phyloP scores from a whole-genome alignment of 2,113 vertebrate genomes.

The Paraplagusia blochii region DNA sequence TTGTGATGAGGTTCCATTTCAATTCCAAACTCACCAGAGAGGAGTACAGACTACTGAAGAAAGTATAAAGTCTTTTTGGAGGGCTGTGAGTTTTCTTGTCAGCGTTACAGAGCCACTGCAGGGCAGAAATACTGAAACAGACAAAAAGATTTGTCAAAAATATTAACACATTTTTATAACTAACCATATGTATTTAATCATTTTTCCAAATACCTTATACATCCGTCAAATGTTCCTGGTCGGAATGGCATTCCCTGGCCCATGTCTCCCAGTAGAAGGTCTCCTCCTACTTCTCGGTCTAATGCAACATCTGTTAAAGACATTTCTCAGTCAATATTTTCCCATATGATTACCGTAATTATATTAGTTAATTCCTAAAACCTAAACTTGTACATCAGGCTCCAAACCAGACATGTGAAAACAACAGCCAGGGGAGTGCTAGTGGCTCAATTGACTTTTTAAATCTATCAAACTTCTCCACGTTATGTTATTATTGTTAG shows the following conservation, averaged over 20 bases:
- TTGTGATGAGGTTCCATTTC: no score
- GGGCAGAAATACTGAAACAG: constrained; percentile 85
- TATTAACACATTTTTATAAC: background rate
- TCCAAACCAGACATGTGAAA: no score
- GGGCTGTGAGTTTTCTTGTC: constrained; percentile 90
- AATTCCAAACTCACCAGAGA: constrained; percentile 77
- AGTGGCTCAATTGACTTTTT: no score
- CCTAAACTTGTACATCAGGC: no score
- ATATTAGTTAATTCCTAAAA: background rate
- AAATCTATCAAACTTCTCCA: no score
- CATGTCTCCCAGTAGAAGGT: constrained; percentile 88
- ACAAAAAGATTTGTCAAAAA: background rate
- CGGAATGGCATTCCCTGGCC: constrained; percentile 90
- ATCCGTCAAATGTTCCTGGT: constrained; percentile 90
- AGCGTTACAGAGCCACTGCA: constrained; percentile 97
- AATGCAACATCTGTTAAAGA: constrained; percentile 82
- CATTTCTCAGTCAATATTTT: background rate
- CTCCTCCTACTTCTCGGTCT: constrained; percentile 90
- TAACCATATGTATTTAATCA: background rate
- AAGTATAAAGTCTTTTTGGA: constrained; percentile 84
- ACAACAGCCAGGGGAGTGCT: no score
- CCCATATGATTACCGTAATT: background rate
- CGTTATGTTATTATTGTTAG: no score
- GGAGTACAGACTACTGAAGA: constrained; percentile 91
- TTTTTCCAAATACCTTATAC: constrained; percentile 83